Conservation (phyloP, 2,113 vertebrate species). For the Hassar affinis region DNA sequence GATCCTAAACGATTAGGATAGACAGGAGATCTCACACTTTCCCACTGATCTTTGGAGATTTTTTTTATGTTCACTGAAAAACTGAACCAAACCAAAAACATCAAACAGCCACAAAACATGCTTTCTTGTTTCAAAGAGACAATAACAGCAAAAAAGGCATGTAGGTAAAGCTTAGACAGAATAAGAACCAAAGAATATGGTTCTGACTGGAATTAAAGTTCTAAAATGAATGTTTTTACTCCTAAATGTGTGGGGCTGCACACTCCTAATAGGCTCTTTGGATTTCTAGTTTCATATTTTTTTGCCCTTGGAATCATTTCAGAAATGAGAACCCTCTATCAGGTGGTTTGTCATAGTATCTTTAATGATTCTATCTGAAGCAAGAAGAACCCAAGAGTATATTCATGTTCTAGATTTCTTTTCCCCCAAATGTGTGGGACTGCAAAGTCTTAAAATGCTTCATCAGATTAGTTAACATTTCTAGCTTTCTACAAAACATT, state of each 20-base stretch:
- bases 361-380: not conserved
- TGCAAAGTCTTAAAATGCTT: not conserved
- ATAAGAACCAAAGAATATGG: not conserved
- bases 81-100: not conserved
- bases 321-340: not conserved
- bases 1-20: not conserved
- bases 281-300: not conserved
- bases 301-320: not conserved
- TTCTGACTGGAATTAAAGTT: not conserved
- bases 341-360: not conserved
- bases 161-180: not conserved
- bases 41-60: not conserved
- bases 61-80: not conserved
- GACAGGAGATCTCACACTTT: not conserved
- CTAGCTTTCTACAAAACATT: no score
- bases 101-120: not conserved
- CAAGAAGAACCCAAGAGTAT: not conserved
- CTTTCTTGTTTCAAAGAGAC: not conserved
- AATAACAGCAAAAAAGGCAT: not conserved
- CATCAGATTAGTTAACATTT: no score
- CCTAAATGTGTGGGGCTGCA: not conserved
- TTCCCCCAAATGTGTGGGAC: not conserved
- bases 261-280: not conserved
- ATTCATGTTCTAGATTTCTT: not conserved
- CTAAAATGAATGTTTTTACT: not conserved